Percentiles rank a stretch among this genome's conserved stretches.
phyloP scores from a whole-genome alignment of 2,797 vertebrate genomes.

The Acipenser oxyrinchus region DNA sequence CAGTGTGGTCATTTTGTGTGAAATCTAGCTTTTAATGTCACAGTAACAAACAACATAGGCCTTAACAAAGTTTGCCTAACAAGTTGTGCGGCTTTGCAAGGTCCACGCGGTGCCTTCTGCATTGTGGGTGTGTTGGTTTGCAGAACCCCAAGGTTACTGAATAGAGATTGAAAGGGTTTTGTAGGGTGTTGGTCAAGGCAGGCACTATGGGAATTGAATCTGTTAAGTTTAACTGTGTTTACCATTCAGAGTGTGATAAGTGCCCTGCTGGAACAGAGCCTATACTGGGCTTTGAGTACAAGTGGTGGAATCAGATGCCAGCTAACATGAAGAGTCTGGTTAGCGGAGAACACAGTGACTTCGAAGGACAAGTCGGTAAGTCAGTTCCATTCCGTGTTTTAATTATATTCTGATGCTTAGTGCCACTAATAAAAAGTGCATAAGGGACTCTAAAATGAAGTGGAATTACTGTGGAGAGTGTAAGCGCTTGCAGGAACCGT shows the following conservation, averaged over 20 bases:
- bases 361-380: constrained; percentile 69
- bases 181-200: too few species aligned
- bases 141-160: too few species aligned
- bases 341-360: constrained; percentile 63
- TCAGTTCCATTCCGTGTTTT: not conserved
- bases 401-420: not conserved
- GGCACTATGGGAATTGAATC: too few species aligned
- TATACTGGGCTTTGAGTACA: constrained; percentile 78
- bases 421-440: not conserved
- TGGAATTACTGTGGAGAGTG: not conserved
- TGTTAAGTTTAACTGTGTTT: too few species aligned
- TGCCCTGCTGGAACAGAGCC: constrained; percentile 84
- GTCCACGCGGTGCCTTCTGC: too few species aligned
- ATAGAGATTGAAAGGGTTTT: too few species aligned
- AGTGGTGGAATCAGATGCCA: constrained; percentile 93
- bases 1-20: too few species aligned
- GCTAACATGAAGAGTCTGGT: constrained; percentile 79
- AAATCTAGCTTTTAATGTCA: too few species aligned
- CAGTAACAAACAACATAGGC: too few species aligned
- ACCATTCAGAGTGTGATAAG: constrained; percentile 59
- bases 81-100: too few species aligned
- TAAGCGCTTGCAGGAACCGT: not conserved
- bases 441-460: not conserved
- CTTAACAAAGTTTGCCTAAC: too few species aligned
- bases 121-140: too few species aligned